These are phyloP conservation scores for Pimpla rufipes DNA, from an alignment of 2,888 invertebrate species.

Conservation along the genomic window DNA sequence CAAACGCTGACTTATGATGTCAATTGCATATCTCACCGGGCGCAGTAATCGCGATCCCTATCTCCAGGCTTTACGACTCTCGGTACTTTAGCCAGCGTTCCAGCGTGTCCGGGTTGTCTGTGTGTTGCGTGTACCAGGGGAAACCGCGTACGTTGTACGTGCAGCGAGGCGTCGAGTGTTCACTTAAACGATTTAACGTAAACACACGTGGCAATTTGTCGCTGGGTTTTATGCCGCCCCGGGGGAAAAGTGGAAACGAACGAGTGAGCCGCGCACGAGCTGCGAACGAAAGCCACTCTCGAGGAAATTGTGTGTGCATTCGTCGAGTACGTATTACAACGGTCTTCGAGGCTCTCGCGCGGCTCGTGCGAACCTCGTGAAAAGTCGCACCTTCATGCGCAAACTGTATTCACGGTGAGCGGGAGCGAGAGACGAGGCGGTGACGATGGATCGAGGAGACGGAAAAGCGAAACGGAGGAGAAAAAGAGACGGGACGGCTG, in stretches of 20 bases:
- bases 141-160: neutral
- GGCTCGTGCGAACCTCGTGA: neutral
- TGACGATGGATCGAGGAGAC: conserved; percentile 7
- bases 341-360: conserved; percentile 28
- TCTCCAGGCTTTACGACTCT: conserved; percentile 38
- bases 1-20: conserved; percentile 27
- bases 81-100: conserved; percentile 35
- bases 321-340: conserved; percentile 49
- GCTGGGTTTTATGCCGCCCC: conserved; percentile 42
- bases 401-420: neutral
- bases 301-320: conserved; percentile 57
- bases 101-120: neutral
- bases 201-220: conserved; percentile 55
- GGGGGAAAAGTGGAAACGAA: conserved; percentile 40
- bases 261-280: conserved; percentile 29
- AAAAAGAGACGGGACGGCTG: neutral
- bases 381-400: conserved; percentile 39
- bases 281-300: conserved; percentile 32
- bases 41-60: conserved; percentile 30
- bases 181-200: conserved; percentile 58
- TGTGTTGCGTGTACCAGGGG: neutral
- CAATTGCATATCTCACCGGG: conserved; percentile 17
- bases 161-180: neutral
- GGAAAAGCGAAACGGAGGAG: neutral
- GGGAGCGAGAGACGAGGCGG: neutral